A percentile compares a stretch with the other conserved stretches of the same genome.
These are phyloP conservation scores for Rhincodon typus DNA, from an alignment of 2,797 vertebrate genomes.

Conservation along the genomic window DNA sequence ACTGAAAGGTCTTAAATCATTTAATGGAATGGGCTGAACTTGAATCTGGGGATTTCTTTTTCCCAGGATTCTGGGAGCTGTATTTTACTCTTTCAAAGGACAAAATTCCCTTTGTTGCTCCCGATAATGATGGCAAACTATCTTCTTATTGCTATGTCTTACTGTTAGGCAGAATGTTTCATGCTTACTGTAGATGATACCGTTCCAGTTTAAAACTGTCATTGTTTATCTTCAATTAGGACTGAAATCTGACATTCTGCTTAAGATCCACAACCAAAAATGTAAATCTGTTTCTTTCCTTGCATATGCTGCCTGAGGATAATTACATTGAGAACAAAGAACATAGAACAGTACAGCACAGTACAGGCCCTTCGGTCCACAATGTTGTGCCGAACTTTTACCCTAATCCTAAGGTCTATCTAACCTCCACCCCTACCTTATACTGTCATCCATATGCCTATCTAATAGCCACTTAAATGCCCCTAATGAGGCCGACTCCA, in stretches of 20 bases:
- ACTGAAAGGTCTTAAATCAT: background rate
- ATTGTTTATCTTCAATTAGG: background rate
- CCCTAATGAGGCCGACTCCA: no score
- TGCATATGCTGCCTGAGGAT: background rate
- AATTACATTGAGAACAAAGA: no score
- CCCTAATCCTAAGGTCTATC: no score
- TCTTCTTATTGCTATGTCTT: background rate
- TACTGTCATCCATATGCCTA: no score
- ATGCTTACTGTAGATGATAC: background rate
- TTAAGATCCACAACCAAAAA: background rate
- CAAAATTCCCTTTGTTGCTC: background rate
- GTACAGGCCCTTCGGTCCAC: no score
- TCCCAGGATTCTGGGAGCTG: background rate
- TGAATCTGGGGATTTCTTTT: background rate
- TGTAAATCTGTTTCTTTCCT: background rate
- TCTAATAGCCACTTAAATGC: no score
- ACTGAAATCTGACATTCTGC: background rate
- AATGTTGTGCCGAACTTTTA: no score
- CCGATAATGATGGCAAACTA: background rate
- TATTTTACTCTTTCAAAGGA: background rate
- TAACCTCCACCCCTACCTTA: no score
- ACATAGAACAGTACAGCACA: no score
- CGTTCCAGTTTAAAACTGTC: background rate
- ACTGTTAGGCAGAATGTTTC: background rate
- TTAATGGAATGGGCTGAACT: background rate